Evolutionary conservation across 2,797 vertebrate genomes (phyloP), one percentile per base, ranked within the genome.

Genomic region (Eleutherodactylus coqui): DNA sequence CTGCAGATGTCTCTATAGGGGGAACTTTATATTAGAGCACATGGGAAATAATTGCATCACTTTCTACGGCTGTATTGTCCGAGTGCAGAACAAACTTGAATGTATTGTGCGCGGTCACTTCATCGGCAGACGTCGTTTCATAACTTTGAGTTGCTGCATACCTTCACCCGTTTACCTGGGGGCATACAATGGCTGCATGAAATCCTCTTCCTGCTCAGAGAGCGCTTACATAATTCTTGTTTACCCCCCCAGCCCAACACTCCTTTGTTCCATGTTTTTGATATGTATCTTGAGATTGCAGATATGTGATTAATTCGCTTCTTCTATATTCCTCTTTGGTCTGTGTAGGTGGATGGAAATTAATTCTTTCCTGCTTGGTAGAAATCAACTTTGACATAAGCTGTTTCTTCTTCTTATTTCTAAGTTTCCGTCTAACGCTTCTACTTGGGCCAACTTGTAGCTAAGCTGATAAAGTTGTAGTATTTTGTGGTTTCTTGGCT

Each of bases 381-480:
- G 38, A 62, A 75, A 75, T 60, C 41, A 36, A 58, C n/a, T 38
- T 9, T 43, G 38, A 10, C 10, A 32, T 62, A 82, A 16, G 13
- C 19, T 8, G 19, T 7, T 69, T 69, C 34, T 76, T 73, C 75
- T 17, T 64, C 13, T 6, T 83, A 27, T 38, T 75, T 53, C n/a
- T n/a, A n/a, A n/a, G n/a, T n/a, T 60, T 27, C 79, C 85, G 47
- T 86, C 77, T 90, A 88, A 86, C 87, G 85, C 88, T 87, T 91
- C 51, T 84, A 29, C 51, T 82, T n/a, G n/a, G 81, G 9, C 27
- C 87, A 85, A 75, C 80, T 90, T 38, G 34, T 67, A 43, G 16
- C n/a, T 55, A 82, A 60, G 60, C 83, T 76, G 84, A 79, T 91
- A 89, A 91, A 93, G 90, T 92, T 91, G 90, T 91, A 93, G 90